Conservation (phyloP, 2,888 invertebrate genomes). For the Ochropleura leucogaster region DNA sequence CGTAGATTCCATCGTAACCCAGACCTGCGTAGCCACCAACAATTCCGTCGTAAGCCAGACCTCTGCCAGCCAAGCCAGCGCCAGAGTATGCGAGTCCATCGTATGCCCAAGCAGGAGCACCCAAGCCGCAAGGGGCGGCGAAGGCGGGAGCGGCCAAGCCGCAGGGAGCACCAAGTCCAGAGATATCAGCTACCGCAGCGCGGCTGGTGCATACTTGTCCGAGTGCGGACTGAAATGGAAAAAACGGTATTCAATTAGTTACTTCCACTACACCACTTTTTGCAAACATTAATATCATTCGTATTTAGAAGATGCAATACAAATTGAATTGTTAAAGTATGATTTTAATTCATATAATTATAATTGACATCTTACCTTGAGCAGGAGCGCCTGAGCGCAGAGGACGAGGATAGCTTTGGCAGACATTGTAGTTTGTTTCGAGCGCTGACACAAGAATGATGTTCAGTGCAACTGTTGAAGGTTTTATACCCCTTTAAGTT, state of each 20-base stretch:
- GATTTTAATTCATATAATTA: too few relatives aligned
- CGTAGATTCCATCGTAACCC: slow-evolving; percentile 18
- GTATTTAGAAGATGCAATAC: too few relatives aligned
- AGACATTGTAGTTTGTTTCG: not conserved
- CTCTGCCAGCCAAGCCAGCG: slow-evolving; percentile 14
- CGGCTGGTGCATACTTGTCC: slow-evolving; percentile 4
- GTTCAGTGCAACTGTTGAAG: not conserved
- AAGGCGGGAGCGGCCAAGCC: slow-evolving; percentile 1
- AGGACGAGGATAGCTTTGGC: not conserved
- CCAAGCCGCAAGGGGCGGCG: slow-evolving; percentile 39
- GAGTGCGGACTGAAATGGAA: not conserved
- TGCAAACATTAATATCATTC: too few relatives aligned
- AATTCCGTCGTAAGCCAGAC: not conserved
- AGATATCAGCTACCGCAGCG: not conserved
- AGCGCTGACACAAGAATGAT: not conserved
- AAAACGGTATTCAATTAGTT: too few relatives aligned
- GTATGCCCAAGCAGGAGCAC: not conserved
- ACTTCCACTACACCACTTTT: too few relatives aligned
- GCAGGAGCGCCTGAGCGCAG: not conserved
- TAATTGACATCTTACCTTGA: not conserved
- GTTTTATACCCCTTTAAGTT: slow-evolving; percentile 21
- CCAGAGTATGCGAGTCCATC: slow-evolving; percentile 5
- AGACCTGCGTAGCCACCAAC: not conserved
- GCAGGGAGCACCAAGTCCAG: not conserved
- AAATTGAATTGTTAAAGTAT: too few relatives aligned